phyloP scores from a whole-genome alignment of 2,888 invertebrate species.

The Erebia epiphron region DNA sequence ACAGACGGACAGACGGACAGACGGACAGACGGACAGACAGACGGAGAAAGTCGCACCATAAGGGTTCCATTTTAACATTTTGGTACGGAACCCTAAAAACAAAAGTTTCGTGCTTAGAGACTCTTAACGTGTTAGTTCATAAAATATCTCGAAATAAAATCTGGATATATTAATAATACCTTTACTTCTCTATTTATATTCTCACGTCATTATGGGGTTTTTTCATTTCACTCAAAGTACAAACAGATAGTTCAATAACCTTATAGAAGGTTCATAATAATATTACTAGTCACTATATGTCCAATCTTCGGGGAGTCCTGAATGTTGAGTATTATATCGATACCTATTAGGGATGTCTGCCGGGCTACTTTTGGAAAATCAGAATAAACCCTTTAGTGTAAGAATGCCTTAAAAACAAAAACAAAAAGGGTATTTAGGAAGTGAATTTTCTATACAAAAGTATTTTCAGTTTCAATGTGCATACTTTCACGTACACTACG shows the following conservation, averaged over 20 bases:
- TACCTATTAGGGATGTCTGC: no score
- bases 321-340: no score
- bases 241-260: neutral
- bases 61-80: no score
- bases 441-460: slow-evolving; percentile 29
- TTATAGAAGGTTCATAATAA: no score
- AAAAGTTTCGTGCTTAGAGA: slow-evolving; percentile 39
- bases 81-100: no score
- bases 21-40: no score
- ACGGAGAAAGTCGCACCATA: no score
- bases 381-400: slow-evolving; percentile 13
- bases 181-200: slow-evolving; percentile 26
- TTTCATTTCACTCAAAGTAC: neutral
- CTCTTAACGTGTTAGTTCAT: slow-evolving; percentile 39
- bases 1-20: no score
- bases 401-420: neutral
- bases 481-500: slow-evolving; percentile 30
- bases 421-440: neutral
- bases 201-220: slow-evolving; percentile 10
- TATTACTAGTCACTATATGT: no score
- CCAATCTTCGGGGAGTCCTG: no score
- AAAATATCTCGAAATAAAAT: slow-evolving; percentile 38
- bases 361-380: neutral
- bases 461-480: slow-evolving; percentile 21
- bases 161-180: slow-evolving; percentile 23